phyloP scores from a whole-genome alignment of 2,113 vertebrate species.

The Microtus montanus region DNA sequence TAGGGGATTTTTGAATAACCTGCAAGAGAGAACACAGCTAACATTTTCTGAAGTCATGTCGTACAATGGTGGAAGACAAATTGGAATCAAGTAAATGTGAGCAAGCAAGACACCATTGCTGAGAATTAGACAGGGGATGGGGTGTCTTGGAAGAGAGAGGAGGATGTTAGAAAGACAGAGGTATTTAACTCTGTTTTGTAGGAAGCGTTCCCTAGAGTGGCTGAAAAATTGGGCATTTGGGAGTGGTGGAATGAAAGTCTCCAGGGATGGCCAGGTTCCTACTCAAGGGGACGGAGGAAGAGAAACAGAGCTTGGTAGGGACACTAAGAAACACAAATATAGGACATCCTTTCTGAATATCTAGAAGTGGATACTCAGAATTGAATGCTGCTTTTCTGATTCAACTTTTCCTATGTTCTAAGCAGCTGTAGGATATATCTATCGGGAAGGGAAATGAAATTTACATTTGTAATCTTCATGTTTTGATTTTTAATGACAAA shows the following conservation, averaged over 20 bases:
- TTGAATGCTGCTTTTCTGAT: background rate
- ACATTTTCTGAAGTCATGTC: background rate
- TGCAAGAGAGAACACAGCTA: background rate
- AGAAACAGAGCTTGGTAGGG: background rate
- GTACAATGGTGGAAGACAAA: background rate
- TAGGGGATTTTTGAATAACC: background rate
- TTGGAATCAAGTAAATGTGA: background rate
- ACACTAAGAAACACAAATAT: background rate
- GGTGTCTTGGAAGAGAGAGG: background rate
- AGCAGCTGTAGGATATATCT: conserved; percentile 54
- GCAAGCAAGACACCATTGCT: background rate
- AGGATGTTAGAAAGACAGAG: background rate
- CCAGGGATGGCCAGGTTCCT: background rate
- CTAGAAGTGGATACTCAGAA: background rate
- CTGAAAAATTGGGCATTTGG: background rate
- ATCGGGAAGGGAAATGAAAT: conserved; percentile 55
- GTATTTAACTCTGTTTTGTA: background rate
- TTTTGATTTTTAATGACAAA: conserved; percentile 67
- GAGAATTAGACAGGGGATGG: background rate
- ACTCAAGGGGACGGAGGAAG: background rate
- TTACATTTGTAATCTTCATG: conserved; percentile 65
- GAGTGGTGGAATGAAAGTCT: background rate
- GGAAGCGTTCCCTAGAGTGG: background rate
- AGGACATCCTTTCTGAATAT: conserved; percentile 4
- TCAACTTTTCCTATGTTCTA: conserved; percentile 51